phyloP scores from a whole-genome alignment of 2,797 vertebrate species.

The Neosilurus hyrtlii region DNA sequence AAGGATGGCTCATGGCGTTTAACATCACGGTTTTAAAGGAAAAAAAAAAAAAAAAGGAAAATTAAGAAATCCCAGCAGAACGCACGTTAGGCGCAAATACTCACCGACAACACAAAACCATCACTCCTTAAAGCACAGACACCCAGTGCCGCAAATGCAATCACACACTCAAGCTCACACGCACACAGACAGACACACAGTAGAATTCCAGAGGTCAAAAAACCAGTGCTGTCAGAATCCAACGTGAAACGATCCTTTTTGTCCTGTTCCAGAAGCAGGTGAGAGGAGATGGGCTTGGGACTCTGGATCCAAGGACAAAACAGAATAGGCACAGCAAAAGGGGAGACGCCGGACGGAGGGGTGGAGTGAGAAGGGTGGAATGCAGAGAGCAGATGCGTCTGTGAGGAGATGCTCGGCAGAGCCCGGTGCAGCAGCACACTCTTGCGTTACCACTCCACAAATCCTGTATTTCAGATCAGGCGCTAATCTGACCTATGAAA shows the following conservation, averaged over 20 bases:
- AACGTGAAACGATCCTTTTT: slow-evolving; percentile 43
- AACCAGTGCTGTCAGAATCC: slow-evolving; percentile 40
- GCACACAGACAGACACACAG: slow-evolving; percentile 46
- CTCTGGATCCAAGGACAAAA: slow-evolving; percentile 52
- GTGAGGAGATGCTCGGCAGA: slow-evolving; percentile 41
- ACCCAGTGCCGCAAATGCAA: slow-evolving; percentile 38
- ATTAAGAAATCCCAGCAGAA: slow-evolving; percentile 32
- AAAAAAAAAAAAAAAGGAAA: slow-evolving; percentile 34
- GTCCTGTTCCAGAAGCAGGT: slow-evolving; percentile 54
- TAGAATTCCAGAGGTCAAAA: slow-evolving; percentile 48
- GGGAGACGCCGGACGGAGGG: slow-evolving; percentile 46
- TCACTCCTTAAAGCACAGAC: slow-evolving; percentile 51
- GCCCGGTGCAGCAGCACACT: slow-evolving; percentile 52
- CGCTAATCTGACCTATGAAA: slow-evolving; percentile 34
- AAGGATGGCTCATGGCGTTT: slow-evolving; percentile 54
- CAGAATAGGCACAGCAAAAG: background rate
- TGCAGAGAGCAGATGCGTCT: slow-evolving; percentile 59
- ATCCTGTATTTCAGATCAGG: slow-evolving; percentile 30
- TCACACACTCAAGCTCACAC: slow-evolving; percentile 54
- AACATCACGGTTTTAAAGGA: slow-evolving; percentile 49
- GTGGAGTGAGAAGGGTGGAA: slow-evolving; percentile 46
- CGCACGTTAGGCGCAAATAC: slow-evolving; percentile 42
- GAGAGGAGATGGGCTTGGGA: slow-evolving; percentile 16
- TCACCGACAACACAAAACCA: slow-evolving; percentile 57
- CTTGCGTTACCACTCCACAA: slow-evolving; percentile 38